phyloP scores from a whole-genome alignment of 2,113 vertebrate species.

The Pithys albifrons region DNA sequence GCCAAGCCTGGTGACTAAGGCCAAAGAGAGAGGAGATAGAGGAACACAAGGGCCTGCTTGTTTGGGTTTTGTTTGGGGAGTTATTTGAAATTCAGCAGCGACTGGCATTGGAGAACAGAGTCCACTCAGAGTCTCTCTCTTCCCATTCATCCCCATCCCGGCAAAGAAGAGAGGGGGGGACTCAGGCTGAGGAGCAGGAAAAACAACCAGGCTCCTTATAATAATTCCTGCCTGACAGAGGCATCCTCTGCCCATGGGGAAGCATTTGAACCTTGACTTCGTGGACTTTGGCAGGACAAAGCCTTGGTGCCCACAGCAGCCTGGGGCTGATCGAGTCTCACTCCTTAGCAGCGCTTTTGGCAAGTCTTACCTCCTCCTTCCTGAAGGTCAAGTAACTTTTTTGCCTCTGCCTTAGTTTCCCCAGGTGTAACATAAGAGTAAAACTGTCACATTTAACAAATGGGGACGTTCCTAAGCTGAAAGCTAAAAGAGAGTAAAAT shows the following conservation, averaged over 20 bases:
- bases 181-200: conserved; percentile 24
- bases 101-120: conserved; percentile 63
- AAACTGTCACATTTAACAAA: not conserved
- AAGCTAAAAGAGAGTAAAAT: not conserved
- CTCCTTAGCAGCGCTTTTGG: not conserved
- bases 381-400: not conserved
- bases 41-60: conserved; percentile 57
- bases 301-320: not conserved
- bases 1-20: conserved; percentile 61
- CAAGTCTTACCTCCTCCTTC: not conserved
- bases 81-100: conserved; percentile 70
- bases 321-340: not conserved
- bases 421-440: not conserved
- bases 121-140: conserved; percentile 67
- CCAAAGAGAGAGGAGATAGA: conserved; percentile 67
- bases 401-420: not conserved
- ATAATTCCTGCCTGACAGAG: conserved; percentile 9
- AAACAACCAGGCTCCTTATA: conserved; percentile 51
- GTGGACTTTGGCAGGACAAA: not conserved
- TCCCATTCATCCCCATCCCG: conserved; percentile 33
- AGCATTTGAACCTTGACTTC: not conserved
- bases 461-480: not conserved
- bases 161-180: conserved; percentile 1
- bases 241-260: not conserved
- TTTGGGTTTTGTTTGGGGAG: conserved; percentile 63